Base-by-base conservation (phyloP, 2,113 vertebrate genomes). In the Macaca nemestrina region DNA sequence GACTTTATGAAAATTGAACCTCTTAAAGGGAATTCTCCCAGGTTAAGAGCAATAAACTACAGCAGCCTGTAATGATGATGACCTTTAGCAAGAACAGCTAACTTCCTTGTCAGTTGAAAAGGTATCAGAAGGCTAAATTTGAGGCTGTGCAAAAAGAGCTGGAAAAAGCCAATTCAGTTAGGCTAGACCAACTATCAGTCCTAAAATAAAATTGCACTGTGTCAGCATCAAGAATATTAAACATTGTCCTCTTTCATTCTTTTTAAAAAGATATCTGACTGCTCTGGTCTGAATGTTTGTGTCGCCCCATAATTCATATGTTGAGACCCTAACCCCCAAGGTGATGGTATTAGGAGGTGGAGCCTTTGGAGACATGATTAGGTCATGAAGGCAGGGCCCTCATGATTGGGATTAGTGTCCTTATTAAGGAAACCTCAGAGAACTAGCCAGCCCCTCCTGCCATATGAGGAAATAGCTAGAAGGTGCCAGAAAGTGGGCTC, bases 1-100 rank as follows among this genome's bases (percentile, higher is more conserved):
- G 88, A 93, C 79, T 95, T 98, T 94, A 97, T 96, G 96, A 98
- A 98, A 97, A 98, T 90, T 94, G 95, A 98, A 96, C 93, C 87
- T 23, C 18, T 97, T 96, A 97, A 97, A 97, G 70, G 59, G 94
- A 97, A 97, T 94, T 97, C 75, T 97, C 83, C 86, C 97, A 95
- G 95, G 91, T 98, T 97, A 97, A 45, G 64, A 90, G 97, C 92
- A 93, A 97, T 95, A 97, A 98, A 97, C 61, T 48, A 84, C 2
- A 95, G 85, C 61, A 94, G 68, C 52, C 83, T 89, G 43, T 55
- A 92, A 90, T 73, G 91, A 89, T 57, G 52, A 70, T 96, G 93
- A 98, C 95, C 95, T 98, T 98, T 97, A 98, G 30, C 88, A 97
- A 97, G 86, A 97, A 88, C 55, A 91, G 82, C 73, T 88, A 95